These are phyloP conservation scores for Opisthocomus hoazin DNA, from an alignment of 2,113 vertebrate species.

Conservation along the genomic window DNA sequence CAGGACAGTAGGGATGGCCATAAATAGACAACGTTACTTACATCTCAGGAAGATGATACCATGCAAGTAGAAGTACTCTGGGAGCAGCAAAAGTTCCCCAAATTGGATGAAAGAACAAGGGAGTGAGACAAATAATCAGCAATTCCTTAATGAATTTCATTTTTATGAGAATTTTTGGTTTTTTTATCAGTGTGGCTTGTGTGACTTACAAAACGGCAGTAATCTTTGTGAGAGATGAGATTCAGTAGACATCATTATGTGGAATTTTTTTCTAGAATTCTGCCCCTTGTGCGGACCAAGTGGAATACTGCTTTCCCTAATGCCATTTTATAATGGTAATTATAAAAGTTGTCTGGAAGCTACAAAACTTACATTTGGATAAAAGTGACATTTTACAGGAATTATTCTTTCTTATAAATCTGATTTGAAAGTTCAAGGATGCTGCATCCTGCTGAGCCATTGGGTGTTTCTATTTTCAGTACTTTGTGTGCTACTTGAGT, in stretches of 20 bases:
- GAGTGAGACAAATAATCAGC: not conserved
- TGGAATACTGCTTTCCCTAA: not conserved
- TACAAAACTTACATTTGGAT: not conserved
- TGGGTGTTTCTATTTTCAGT: conserved; percentile 59
- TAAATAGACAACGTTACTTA: not conserved
- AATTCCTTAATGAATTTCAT: not conserved
- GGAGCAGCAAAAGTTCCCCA: not conserved
- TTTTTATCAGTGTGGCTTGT: not conserved
- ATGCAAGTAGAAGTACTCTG: not conserved
- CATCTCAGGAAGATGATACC: not conserved
- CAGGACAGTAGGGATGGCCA: not conserved
- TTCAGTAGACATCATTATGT: not conserved
- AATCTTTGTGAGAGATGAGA: not conserved
- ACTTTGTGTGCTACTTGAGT: conserved; percentile 51
- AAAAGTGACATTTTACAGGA: conserved; percentile 55
- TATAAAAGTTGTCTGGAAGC: conserved; percentile 40
- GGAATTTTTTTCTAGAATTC: not conserved
- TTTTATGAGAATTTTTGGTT: not conserved
- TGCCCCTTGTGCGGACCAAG: not conserved
- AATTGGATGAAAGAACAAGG: not conserved
- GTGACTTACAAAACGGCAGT: not conserved
- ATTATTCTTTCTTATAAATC: conserved; percentile 24
- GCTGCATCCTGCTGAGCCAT: conserved; percentile 31
- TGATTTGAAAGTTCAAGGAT: conserved; percentile 50
- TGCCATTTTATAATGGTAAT: not conserved